Evolutionary conservation across 2,888 invertebrate genomes (phyloP), one percentile per base, ranked within the genome.

Genomic region (Salticus scenicus): DNA sequence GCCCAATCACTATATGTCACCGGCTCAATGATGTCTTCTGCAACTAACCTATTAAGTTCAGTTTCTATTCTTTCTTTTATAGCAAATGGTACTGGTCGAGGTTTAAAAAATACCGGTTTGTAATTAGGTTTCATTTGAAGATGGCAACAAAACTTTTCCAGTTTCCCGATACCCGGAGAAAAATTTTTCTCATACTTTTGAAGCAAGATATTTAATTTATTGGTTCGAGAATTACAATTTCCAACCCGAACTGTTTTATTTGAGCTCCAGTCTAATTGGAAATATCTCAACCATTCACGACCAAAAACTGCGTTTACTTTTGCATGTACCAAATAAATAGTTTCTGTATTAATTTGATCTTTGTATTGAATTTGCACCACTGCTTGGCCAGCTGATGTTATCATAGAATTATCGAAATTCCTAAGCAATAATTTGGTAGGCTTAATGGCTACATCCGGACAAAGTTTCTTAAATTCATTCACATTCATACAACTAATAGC

Each of bases 121-220:
- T 75, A 75, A 75, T 75, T 75, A 75, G 66, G 75, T 75, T 75
- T 75, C 75, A 75, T 75, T 75, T 75, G 75, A 75, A 75, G 75
- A 75, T 66, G 75, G 75, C 75, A 75, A 75, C 75, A 75, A 75
- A 75, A 75, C 66, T 75, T 75, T 75, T 75, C 75, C 75, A 75
- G 75, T 66, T 75, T 75, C 66, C 64, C 42, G 64, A 75, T 75
- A 75, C 75, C 75, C 75, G 42, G 75, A 75, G 75, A 75, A 75
- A 75, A 74, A 64, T 41, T 64, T 74, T 74, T 64, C 74, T 74
- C 74, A 74, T 74, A 74, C 74, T 74, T 74, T 74, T 74, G 66
- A 74, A 74, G 74, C 74, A 74, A 74, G 74, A 74, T 74, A 74
- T 74, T 74, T 74, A 74, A 64, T 74, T 74, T 74, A 74, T 74